Base-by-base conservation (phyloP, 2,888 invertebrate species). In the Callyntrura sp. region DNA sequence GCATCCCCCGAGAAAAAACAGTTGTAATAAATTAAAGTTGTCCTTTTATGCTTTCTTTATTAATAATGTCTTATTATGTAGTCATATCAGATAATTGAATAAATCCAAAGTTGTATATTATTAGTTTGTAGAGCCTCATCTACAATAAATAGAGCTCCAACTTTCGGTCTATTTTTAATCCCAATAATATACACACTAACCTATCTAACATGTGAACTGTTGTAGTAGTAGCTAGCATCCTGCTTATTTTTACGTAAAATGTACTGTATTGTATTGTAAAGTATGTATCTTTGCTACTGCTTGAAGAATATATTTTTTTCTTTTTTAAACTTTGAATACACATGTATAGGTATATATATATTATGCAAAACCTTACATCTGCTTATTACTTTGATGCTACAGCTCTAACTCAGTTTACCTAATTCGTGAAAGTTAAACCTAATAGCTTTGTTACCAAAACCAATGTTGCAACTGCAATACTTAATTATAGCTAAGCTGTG, bases 361-460 rank as follows among this genome's bases (percentile, higher is more conserved):
- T 57, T 17, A 17, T 57, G 57, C 57, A 57, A 57, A 57, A 57
- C n/a, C 57, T 57, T 17, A 4, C 14, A 51, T 4, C n/a, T 57
- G 17, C 17, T 57, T 4, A 57, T 17, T 57, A 57, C 8, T 57
- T 45, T 45, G 45, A 45, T 45, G 45, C 45, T 45, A 45, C 5
- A 45, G 11, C 45, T 11, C 45, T 45, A 45, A 45, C 45, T 8
- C 45, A 5, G 14, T 1, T 9, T 12, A 17, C 57, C 17, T 14
- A 12, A 51, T 2, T 2, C 11, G 12, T 60, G 20, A 6, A 11
- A 62, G 6, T 57, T 57, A 17, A 12, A 17, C 17, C 57, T 57
- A 57, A 17, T 57, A 62, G 20, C 23, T 62, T 25, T 12, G 62
- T 62, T 62, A 62, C 62, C 62, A 62, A 62, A 62, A 62, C 23